phyloP scores from a whole-genome alignment of 2,797 vertebrate genomes.

The Syndactyla subalaris region DNA sequence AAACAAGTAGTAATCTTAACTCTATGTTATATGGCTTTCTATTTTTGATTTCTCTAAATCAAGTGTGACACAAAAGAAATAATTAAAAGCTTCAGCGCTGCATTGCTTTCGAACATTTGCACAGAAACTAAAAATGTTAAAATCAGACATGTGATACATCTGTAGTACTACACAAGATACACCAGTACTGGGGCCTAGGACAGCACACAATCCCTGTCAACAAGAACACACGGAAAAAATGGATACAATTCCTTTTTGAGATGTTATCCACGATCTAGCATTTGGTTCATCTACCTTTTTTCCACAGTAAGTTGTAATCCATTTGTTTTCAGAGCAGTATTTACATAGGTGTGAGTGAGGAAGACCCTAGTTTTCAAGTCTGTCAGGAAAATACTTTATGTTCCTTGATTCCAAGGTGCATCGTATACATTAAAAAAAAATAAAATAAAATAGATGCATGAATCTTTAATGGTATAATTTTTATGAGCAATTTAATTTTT shows the following conservation, averaged over 20 bases:
- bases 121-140: constrained; percentile 76
- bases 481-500: constrained; percentile 31
- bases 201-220: constrained; percentile 81
- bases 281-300: constrained; percentile 64
- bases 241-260: constrained; percentile 39
- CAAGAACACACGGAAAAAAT: constrained; percentile 69
- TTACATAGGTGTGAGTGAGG: constrained; percentile 77
- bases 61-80: constrained; percentile 73
- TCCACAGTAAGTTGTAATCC: constrained; percentile 52
- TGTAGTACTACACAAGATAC: constrained; percentile 82
- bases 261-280: constrained; percentile 69
- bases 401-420: constrained; percentile 69
- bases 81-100: constrained; percentile 73
- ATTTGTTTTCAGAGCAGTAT: constrained; percentile 74
- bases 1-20: constrained; percentile 76
- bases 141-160: constrained; percentile 74
- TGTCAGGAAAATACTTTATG: constrained; percentile 85
- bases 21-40: constrained; percentile 85
- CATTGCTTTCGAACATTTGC: constrained; percentile 78
- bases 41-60: constrained; percentile 77
- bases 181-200: constrained; percentile 80
- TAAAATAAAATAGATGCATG: not conserved
- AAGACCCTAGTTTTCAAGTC: constrained; percentile 94
- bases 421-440: constrained; percentile 32
- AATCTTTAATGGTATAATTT: constrained; percentile 28